A percentile compares a stretch with the other conserved stretches of the same genome.
phyloP scores from a whole-genome alignment of 2,888 invertebrate species.

The Leptopterna dolabrata region DNA sequence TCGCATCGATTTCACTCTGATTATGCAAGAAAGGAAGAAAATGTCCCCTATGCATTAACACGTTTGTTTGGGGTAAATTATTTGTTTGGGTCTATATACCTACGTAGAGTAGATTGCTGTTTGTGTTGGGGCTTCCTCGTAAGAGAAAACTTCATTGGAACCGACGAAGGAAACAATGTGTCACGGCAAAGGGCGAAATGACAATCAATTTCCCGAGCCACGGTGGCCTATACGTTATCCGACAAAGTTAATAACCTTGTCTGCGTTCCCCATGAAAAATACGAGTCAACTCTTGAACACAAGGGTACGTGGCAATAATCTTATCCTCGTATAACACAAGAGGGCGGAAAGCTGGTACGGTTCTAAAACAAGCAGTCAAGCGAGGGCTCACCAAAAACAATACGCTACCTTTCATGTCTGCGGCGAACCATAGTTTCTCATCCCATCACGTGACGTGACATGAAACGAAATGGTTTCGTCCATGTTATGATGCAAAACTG shows the following conservation, averaged over 20 bases:
- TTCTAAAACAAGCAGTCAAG: not conserved
- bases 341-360: not conserved
- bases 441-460: not conserved
- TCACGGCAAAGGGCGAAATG: slow-evolving; percentile 1
- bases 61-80: not conserved
- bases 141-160: not conserved
- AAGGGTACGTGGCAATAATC: not conserved
- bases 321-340: not conserved
- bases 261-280: not conserved
- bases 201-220: not conserved
- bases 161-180: not conserved
- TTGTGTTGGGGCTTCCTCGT: not conserved
- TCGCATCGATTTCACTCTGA: too few species aligned
- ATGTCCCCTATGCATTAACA: too few species aligned
- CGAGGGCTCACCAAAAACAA: not conserved
- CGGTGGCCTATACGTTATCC: not conserved
- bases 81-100: not conserved
- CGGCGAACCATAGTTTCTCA: not conserved
- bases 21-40: too few species aligned
- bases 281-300: not conserved
- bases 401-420: not conserved
- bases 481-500: not conserved
- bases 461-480: not conserved
- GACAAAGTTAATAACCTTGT: not conserved
- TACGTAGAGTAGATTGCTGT: not conserved